Conservation (phyloP, 2,113 vertebrate species). For the Benitochromis conjunctus region DNA sequence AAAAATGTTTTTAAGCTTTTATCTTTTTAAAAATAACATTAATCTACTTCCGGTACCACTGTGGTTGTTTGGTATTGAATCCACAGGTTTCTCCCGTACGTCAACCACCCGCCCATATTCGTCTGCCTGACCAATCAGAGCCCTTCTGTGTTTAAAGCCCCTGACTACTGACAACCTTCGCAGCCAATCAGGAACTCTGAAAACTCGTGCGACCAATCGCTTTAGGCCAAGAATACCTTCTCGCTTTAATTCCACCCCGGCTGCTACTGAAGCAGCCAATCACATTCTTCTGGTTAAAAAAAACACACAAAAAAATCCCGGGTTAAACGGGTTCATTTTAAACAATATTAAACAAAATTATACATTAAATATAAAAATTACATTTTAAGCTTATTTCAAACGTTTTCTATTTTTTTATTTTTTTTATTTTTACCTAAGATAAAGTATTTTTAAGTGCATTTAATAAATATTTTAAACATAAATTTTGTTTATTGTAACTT, state of each 20-base stretch:
- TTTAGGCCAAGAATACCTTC: slow-evolving; percentile 69
- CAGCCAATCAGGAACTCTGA: slow-evolving; percentile 21
- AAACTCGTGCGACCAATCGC: slow-evolving; percentile 26
- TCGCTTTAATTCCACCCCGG: background rate
- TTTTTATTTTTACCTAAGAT: background rate
- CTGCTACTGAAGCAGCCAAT: background rate
- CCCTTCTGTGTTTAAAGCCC: background rate
- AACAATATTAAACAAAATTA: background rate
- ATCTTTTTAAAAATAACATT: background rate
- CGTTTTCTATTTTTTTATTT: background rate
- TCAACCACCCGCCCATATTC: background rate
- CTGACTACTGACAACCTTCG: background rate
- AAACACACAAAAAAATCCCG: background rate
- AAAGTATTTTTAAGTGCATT: background rate
- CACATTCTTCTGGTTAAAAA: background rate
- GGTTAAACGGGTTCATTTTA: background rate
- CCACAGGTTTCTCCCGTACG: background rate
- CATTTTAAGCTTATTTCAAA: background rate
- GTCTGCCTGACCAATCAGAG: slow-evolving; percentile 22
- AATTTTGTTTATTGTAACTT: background rate
- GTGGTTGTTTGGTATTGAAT: background rate
- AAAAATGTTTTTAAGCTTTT: background rate
- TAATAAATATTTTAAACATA: background rate
- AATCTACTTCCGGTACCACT: background rate
- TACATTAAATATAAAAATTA: background rate